Conservation (phyloP, 2,113 vertebrate genomes). For the Myrmophylax atrothorax region DNA sequence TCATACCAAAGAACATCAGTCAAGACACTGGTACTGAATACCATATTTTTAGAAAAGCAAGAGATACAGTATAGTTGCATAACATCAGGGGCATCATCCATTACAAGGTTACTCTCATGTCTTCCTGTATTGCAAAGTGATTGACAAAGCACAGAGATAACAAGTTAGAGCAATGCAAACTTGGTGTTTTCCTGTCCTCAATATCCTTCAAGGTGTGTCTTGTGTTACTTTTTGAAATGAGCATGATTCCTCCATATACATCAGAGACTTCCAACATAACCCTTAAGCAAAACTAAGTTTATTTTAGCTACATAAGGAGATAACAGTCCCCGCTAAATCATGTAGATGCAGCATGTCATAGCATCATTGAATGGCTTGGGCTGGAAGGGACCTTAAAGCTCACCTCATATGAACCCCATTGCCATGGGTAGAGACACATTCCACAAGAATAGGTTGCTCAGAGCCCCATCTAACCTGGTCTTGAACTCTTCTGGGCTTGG, state of each 20-base stretch:
- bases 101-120: neutral
- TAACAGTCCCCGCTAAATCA: neutral
- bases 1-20: neutral
- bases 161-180: neutral
- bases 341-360: neutral
- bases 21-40: neutral
- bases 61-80: accelerated
- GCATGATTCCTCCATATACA: neutral
- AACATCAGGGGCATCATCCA: neutral
- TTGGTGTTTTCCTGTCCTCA: neutral
- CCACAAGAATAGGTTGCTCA: neutral
- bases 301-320: neutral
- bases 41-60: neutral
- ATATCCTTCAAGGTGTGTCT: neutral
- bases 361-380: neutral
- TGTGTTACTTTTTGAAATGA: neutral
- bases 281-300: neutral
- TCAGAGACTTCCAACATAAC: neutral
- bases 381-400: neutral
- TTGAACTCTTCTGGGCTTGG: neutral
- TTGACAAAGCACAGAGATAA: neutral
- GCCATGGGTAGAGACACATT: neutral
- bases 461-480: neutral
- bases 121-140: neutral
- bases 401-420: neutral